Evolutionary conservation across 2,888 invertebrate species (phyloP), one percentile per base, ranked within the genome.

Genomic region (Pseudanteris insignis): DNA sequence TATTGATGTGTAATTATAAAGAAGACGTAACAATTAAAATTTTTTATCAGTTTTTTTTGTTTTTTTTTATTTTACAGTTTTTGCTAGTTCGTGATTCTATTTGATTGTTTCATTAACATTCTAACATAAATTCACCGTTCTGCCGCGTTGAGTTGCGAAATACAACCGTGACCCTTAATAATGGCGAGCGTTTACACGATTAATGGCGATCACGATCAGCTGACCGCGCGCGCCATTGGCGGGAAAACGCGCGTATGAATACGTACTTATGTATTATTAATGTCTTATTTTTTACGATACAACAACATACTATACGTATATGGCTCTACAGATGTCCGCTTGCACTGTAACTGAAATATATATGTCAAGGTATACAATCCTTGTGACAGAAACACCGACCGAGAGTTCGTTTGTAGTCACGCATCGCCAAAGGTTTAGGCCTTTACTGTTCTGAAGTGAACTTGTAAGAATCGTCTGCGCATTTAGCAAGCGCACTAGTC

Each of bases 261-360:
- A 55, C 43, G 41, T 55, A 61, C 44, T 61, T 50, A 55, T 46
- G 51, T 50, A 55, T 58, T 43, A 59, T 47, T 48, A 63, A 57
- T 47, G 58, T 50, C 58, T 65, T 63, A 70, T 68, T 64, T 64
- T 69, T 75, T 70, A 76, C 73, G 75, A 76, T 77, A 76, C 75
- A 76, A 75, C 74, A 79, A 78, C 77, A 76, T 78, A 78, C 75
- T 79, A 78, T 79, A 79, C 73, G 77, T 78, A 79, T 79, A 79
- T 79, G 78, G 78, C 78, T 79, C 78, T 78, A 79, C 77, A 78
- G 79, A 79, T 79, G 78, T 77, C 74, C 78, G 79, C 79, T 79
- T 78, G 78, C 79, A 78, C 79, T 79, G 79, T 73, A 79, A 79
- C 77, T 79, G 76, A 79, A 78, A 75, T 70, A 69, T 71, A 58